A percentile compares a stretch with the other conserved stretches of the same genome.
Conservation (phyloP, 2,888 invertebrate genomes). For the Drosophila paramelanica region DNA sequence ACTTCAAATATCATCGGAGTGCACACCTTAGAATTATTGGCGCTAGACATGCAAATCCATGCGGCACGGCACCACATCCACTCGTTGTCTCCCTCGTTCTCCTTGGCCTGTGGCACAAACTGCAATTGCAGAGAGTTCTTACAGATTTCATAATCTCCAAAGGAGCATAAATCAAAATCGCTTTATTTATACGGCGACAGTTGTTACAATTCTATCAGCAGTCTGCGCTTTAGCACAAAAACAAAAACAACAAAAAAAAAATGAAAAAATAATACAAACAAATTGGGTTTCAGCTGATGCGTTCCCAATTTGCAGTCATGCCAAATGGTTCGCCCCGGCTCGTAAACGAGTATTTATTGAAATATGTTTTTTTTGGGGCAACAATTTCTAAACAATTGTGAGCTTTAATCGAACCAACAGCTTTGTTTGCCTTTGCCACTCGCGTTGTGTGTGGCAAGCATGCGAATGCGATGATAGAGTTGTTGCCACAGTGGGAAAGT, state of each 20-base stretch:
- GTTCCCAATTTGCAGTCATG: conserved; percentile 65
- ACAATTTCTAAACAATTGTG: conserved; percentile 66
- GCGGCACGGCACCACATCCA: conserved; percentile 44
- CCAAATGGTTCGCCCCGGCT: conserved; percentile 57
- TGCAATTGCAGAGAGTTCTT: conserved; percentile 35
- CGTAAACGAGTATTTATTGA: conserved; percentile 65
- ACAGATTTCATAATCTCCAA: conserved; percentile 70
- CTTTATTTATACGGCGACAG: conserved; percentile 78
- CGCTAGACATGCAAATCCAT: conserved; percentile 80
- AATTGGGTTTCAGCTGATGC: conserved; percentile 62
- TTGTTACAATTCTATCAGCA: conserved; percentile 81
- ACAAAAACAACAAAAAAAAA: conserved; percentile 21
- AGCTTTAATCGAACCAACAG: conserved; percentile 46
- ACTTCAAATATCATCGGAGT: conserved; percentile 73
- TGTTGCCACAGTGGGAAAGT: conserved; percentile 6
- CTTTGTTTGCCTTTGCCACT: conserved; percentile 60
- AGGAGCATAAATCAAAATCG: conserved; percentile 76
- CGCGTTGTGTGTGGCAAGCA: conserved; percentile 26
- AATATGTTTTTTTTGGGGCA: conserved; percentile 63
- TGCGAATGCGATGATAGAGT: conserved; percentile 21
- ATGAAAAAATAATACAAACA: conserved; percentile 45
- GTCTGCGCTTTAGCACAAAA: conserved; percentile 40
- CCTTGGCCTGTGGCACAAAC: conserved; percentile 29
- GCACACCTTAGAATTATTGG: conserved; percentile 82
- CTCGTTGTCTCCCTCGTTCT: conserved; percentile 23